phyloP scores from a whole-genome alignment of 2,113 vertebrate genomes.

The Dipodomys ordii region DNA sequence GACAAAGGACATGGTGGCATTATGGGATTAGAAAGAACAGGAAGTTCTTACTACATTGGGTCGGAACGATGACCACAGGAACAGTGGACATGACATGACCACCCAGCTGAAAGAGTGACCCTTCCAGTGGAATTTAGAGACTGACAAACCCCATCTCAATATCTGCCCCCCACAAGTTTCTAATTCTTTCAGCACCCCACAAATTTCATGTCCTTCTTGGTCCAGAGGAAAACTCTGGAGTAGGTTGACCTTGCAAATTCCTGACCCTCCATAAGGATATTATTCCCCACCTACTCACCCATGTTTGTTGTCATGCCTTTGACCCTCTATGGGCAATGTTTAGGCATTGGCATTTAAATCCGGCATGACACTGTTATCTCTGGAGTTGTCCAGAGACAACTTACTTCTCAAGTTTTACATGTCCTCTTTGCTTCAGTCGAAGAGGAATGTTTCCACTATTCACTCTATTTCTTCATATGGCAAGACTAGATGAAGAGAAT shows the following conservation, averaged over 20 bases:
- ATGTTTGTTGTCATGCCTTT: not conserved
- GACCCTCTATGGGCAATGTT: not conserved
- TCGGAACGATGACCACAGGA: not conserved
- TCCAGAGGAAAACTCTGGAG: not conserved
- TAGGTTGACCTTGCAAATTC: constrained; percentile 10
- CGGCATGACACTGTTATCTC: not conserved
- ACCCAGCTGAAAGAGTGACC: not conserved
- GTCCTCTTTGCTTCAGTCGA: constrained; percentile 8
- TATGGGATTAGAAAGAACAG: not conserved
- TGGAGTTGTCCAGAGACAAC: not conserved
- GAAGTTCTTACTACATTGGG: not conserved
- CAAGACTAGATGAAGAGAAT: not conserved
- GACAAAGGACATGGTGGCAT: not conserved
- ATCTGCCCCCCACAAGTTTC: not conserved
- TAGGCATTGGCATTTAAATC: not conserved
- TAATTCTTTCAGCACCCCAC: not conserved
- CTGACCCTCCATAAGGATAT: not conserved
- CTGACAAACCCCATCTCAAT: not conserved
- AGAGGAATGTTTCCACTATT: not conserved
- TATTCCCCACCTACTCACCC: not conserved
- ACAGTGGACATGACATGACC: not conserved
- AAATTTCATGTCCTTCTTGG: not conserved
- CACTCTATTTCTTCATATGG: not conserved
- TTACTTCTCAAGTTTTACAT: not conserved
- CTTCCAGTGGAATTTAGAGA: not conserved